phyloP scores from a whole-genome alignment of 2,888 invertebrate species.

The Mythimna impura region DNA sequence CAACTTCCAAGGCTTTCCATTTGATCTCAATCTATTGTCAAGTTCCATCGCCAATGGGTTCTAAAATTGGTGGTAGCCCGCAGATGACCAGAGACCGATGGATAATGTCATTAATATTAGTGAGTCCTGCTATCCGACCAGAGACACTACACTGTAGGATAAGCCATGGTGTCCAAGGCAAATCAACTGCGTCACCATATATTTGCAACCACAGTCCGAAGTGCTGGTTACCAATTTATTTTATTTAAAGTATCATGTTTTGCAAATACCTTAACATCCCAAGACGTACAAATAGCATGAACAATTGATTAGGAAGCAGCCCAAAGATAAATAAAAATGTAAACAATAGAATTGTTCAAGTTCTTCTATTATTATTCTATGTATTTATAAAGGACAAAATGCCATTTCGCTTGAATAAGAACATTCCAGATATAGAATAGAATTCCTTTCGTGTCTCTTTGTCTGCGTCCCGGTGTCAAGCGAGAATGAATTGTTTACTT shows the following conservation, averaged over 20 bases:
- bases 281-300: not conserved
- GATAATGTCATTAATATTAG: too few relatives aligned
- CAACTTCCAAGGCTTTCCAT: not conserved
- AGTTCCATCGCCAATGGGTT: not conserved
- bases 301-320: slow-evolving; percentile 17
- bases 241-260: not conserved
- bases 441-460: not conserved
- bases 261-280: not conserved
- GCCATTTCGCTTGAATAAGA: not conserved
- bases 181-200: not conserved
- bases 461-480: too few relatives aligned
- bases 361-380: not conserved
- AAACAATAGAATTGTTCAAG: not conserved
- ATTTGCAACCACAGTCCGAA: too few relatives aligned
- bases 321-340: not conserved
- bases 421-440: not conserved
- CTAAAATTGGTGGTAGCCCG: not conserved
- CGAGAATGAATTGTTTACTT: not conserved
- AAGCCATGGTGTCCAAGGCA: not conserved
- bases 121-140: not conserved
- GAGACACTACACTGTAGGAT: not conserved
- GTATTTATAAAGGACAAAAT: not conserved
- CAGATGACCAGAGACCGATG: too few relatives aligned
- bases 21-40: not conserved
- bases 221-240: too few relatives aligned